Evolutionary conservation across 2,113 vertebrate genomes (phyloP), one percentile per base, ranked within the genome.

Genomic region (Rhegmatorhina hoffmannsi): DNA sequence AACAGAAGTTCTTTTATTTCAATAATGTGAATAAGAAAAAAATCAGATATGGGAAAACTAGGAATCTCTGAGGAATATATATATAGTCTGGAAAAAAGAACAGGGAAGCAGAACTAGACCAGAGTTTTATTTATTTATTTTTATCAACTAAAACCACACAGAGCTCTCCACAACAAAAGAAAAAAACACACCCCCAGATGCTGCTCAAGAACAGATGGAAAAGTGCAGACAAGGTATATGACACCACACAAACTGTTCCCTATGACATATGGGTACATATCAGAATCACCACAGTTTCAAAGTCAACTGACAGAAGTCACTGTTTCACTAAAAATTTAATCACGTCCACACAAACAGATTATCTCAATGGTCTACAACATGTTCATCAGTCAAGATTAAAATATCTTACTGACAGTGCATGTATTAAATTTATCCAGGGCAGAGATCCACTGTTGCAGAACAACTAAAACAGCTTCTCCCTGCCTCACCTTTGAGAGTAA

Each of bases 291-390:
- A 44, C 49, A n/a, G 59, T 75, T 87, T 93, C 78, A 38, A 87
- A 93, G 75, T 83, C 94, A 86, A 85, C 44, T 83, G 67, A 83
- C 72, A 73, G 53, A 91, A 95, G 80, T 89, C 84, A 91, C 62
- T 43, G 64, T 85, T 94, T 90, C 90, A 75, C 66, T 76, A 72
- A 72, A 94, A 93, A 79, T 70, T 67, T 84, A 81, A 77, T 74
- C 9, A 2, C 59, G 53, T 80, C 91, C 88, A 88, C 75, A 1
- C 62, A 85, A 93, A 79, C 56, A 90, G 81, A 93, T 75, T 87
- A 92, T 73, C 73, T 91, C 3, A 0, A 28, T 89, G 67, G 67
- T 63, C 56, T 91, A 44, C 59, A 89, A 81, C 46, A 40, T 9
- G 5, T 50, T 87, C 58, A 85, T 86, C 80, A 89, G 47, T 70